phyloP scores from a whole-genome alignment of 53 echinoderm and acorn worm species.

The Luidia sarsii region DNA sequence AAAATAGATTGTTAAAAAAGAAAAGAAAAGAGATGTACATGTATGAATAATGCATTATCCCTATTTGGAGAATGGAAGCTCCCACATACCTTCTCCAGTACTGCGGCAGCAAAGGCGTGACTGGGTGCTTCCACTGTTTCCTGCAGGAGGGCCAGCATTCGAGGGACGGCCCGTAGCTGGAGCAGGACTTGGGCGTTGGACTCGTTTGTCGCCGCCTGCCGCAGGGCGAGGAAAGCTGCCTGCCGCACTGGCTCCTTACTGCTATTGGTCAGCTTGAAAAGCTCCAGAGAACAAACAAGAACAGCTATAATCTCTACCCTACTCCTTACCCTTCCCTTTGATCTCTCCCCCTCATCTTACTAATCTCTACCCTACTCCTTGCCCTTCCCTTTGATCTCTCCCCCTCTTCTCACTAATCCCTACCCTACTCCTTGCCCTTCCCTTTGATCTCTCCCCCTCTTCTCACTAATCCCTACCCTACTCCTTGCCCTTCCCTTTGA shows the following conservation, averaged over 20 bases:
- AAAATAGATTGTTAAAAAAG: no score
- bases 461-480: no score
- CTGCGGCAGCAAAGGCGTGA: constrained; percentile 34
- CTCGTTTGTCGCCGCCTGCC: constrained; percentile 37
- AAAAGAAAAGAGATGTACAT: no score
- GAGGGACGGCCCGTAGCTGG: constrained; percentile 25
- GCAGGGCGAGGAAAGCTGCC: constrained; percentile 27
- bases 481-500: no score
- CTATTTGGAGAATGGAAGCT: neutral
- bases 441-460: no score
- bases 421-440: no score
- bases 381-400: no score
- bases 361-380: no score
- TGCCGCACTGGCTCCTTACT: constrained; percentile 13
- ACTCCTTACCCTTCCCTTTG: no score
- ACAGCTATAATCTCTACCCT: neutral
- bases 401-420: no score
- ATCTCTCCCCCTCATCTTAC: no score
- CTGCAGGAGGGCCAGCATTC: constrained; percentile 38
- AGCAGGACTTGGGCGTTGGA: constrained; percentile 9
- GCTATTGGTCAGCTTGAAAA: constrained; percentile 14
- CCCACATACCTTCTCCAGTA: constrained; percentile 33
- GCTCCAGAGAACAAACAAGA: neutral
- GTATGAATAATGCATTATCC: no score
- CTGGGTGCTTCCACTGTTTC: constrained; percentile 51